Evolutionary conservation across 2,888 invertebrate species (phyloP).

Genomic region (Meteorus cinctellus): DNA sequence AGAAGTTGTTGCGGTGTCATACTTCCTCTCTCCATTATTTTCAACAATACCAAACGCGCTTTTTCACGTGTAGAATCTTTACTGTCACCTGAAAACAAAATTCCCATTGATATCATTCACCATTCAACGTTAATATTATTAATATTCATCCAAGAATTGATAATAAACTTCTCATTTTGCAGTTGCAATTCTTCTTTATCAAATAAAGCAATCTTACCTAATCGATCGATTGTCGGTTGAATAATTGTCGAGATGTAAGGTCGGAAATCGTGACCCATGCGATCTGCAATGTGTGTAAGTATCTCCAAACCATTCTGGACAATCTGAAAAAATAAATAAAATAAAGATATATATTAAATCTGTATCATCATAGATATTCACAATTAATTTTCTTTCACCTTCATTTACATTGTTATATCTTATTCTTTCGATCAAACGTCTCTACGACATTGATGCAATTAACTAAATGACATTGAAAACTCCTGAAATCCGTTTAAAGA

Average conservation of each 20-base stretch:
- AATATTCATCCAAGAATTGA: too few species aligned
- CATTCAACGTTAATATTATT: neutral
- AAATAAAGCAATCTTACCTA: slow-evolving; percentile 70
- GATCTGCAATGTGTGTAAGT: slow-evolving; percentile 87
- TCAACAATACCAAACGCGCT: slow-evolving; percentile 82
- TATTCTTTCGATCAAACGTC: neutral
- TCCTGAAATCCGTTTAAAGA: slow-evolving; percentile 48
- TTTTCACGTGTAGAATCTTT: slow-evolving; percentile 82
- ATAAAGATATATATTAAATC: slow-evolving; percentile 2
- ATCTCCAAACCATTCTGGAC: slow-evolving; percentile 94
- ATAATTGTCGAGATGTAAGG: slow-evolving; percentile 88
- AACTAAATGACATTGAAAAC: slow-evolving; percentile 47
- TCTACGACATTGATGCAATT: slow-evolving; percentile 41
- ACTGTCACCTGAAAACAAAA: slow-evolving; percentile 75
- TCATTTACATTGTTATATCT: neutral
- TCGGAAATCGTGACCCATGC: slow-evolving; percentile 90
- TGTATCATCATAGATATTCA: neutral
- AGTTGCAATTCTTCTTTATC: neutral
- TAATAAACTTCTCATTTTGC: too few species aligned
- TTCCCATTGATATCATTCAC: slow-evolving; percentile 23
- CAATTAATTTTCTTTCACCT: neutral
- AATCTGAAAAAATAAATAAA: slow-evolving; percentile 78
- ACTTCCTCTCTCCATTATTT: slow-evolving; percentile 83
- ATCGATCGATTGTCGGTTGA: slow-evolving; percentile 88
- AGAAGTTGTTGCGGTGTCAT: slow-evolving; percentile 81